Evolutionary conservation across 2,888 invertebrate genomes (phyloP), one percentile per base, ranked within the genome.

Genomic region (Pyrochroa serraticornis): DNA sequence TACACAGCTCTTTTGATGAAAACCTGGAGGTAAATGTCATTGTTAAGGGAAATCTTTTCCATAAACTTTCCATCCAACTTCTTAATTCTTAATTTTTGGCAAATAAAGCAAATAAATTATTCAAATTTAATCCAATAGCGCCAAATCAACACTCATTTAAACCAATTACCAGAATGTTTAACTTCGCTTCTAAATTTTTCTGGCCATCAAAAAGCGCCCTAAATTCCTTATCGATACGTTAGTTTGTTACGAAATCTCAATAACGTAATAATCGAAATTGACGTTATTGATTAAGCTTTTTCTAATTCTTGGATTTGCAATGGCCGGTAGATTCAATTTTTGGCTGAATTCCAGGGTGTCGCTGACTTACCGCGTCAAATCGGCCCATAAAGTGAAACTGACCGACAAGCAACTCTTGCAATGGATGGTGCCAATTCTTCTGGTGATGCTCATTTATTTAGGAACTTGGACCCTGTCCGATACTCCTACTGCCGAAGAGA

Each of bases 1-100:
- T 96, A 95, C 76, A 95, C 95, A 7, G 94, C 95, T 6, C 82
- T 96, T 38, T 83, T 96, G 2, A 91, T 96, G 89, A 96, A 96
- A 80, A 95, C 95, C 7, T 95, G 95, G 95, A 87, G 95, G 93
- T 93, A 79, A 80, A 71, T 22, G 5, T 22, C 5, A 63, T 10
- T 34, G 8, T 22, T 38, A 22, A n/a, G n/a, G n/a, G n/a, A n/a
- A n/a, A n/a, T n/a, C n/a, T n/a, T n/a, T n/a, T n/a, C n/a, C 5
- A 22, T 22, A 22, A 22, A 22, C 22, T 22, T 22, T 22, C n/a
- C n/a, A 22, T 22, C 22, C 2, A 22, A 22, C 22, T 3, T 22
- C 22, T 22, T 3, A 22, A 22, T n/a, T n/a, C n/a, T n/a, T n/a
- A n/a, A n/a, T n/a, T 43, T 7, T 31, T 34, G 3, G 10, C 30